Evolutionary conservation across 1,140 invertebrate species (phyloP), one percentile per base, ranked within the genome.

Genomic region (Caenorhabditis remanei): DNA sequence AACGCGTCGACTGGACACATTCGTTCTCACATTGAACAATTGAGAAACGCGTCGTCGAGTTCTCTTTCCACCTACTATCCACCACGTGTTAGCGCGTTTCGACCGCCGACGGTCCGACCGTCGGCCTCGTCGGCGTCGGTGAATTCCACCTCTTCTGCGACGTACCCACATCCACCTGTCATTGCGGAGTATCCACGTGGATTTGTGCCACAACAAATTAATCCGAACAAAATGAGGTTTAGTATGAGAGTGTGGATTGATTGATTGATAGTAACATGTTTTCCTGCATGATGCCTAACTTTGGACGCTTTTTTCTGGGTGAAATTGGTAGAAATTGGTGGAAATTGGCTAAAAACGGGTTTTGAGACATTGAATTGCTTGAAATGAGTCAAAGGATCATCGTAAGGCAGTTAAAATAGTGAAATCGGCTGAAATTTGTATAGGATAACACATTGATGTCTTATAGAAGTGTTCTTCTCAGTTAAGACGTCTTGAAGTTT

Each of bases 161-260:
- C 82, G 0, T 9, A 41, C 16, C 82, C 53, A n/a, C 82, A 56
- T 83, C 48, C 79, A 53, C 40, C 79, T 55, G 46, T 67, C 0
- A 84, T 53, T 16, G 71, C 87, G 4, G 82, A 84, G 55, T 56
- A 86, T 50, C 83, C 86, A 48, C 56, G 83, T 46, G 82, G 61
- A 46, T 71, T 56, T 14, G 85, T 87, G 40, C 87, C 82, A 9
- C 87, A 84, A 46, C 87, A 87, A 14, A 85, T 88, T 13, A 61
- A 63, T 82, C 83, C 87, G 24, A 41, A 82, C 2, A 85, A 85
- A 46, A 88, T 88, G 87, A 88, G 87, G 87, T 88, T 48, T 65
- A 3, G 24, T 7, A n/a, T n/a, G n/a, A n/a, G n/a, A n/a, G 50
- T 83, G 53, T 85, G 43, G 32, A 16, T 32, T 16, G n/a, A 48